These are phyloP conservation scores for Beroe forskalii DNA, from an alignment of 37 sponge, comb jelly and placozoan species.

Conservation along the genomic window DNA sequence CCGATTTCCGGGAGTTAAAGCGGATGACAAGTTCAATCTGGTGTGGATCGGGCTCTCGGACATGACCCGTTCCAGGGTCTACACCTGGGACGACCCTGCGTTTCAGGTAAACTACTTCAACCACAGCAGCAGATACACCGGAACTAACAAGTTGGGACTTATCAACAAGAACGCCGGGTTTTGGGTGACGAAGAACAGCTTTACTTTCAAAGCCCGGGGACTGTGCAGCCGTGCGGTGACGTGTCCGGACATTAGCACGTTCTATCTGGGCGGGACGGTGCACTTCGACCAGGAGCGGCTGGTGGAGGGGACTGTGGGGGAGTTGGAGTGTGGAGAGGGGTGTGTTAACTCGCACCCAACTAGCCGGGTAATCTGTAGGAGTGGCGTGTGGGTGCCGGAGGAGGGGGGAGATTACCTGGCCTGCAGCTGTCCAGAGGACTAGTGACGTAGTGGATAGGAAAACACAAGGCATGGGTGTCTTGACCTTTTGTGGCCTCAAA, in stretches of 20 bases:
- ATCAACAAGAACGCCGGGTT: slow-evolving; percentile 11
- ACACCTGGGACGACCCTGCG: neutral
- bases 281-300: neutral
- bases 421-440: too few species aligned
- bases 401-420: too few species aligned
- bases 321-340: neutral
- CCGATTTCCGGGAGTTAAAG: neutral
- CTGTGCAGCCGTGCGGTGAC: slow-evolving; percentile 2
- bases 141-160: neutral
- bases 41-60: slow-evolving; percentile 2
- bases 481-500: too few species aligned
- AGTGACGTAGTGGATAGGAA: too few species aligned
- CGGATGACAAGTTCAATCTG: slow-evolving; percentile 29
- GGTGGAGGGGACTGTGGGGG: neutral
- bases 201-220: slow-evolving; percentile 5
- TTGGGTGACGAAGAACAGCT: neutral
- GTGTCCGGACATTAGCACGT: neutral
- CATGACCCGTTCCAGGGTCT: neutral
- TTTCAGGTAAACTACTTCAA: slow-evolving; percentile 15
- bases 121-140: neutral
- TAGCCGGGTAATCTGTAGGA: too few species aligned
- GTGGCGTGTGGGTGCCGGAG: too few species aligned
- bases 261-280: neutral
- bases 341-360: too few species aligned
- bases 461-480: too few species aligned